Base-by-base conservation (phyloP, 2,797 vertebrate genomes). In the Diplodus sargus region DNA sequence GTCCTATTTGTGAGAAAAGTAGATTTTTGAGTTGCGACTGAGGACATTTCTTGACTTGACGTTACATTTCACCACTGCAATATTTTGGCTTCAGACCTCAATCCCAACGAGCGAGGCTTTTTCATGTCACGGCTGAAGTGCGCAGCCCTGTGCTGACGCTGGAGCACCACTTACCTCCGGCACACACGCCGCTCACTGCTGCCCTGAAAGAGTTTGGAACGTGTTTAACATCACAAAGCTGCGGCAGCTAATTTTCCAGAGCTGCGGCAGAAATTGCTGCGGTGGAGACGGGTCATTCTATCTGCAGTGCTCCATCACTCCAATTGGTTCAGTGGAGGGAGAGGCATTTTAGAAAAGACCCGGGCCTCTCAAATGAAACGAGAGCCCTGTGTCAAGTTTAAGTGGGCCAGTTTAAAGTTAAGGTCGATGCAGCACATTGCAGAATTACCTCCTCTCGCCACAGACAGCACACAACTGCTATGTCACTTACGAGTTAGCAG, bases 401-500 rank as follows among this genome's bases (percentile, higher is more conserved):
- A 85, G 82, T 85, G 82, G 81, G 6, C 49, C 34, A 17, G 81
- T 89, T 83, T 87, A 86, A 74, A 90, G 85, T 89, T 86, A 66
- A 81, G 77, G 88, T 86, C 15, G 81, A 88, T 80, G 85, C 79
- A 85, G 85, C 66, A 70, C 80, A 79, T 82, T 80, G 76, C 78
- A 78, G 79, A 90, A 90, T 85, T 77, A 49, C 81, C 79, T 88
- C 77, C 67, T 83, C 64, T 83, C 45, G 22, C 54, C 23, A 28
- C 73, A 63, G 88, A 87, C 74, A 62, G 74, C 71, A 28, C 65
- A 53, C 34, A 6, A 6, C 54, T 45, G 61, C 56, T 15, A 18
- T 76, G 86, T 77, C 76, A 85, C 83, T 89, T 80, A 74, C 71
- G 71, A 59, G 67, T 68, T 79, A 81, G 71, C 49, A 18, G 47